Percentiles rank a stretch among this genome's conserved stretches.
phyloP scores from a whole-genome alignment of 2,113 vertebrate species.

The Platysteira castanea region DNA sequence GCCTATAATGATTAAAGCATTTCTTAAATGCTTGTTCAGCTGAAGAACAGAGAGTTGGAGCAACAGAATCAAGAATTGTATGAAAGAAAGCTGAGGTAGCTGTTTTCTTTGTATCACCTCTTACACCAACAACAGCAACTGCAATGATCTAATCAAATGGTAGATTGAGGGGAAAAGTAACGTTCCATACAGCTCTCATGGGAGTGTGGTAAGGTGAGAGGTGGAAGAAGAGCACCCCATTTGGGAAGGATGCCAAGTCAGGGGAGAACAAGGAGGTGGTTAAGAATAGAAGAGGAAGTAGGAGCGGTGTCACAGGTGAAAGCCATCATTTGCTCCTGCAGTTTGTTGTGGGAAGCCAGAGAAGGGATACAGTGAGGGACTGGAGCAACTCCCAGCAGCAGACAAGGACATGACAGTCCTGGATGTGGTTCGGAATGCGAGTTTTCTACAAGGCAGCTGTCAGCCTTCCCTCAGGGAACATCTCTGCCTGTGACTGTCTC shows the following conservation, averaged over 20 bases:
- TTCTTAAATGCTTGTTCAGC: background rate
- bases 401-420: background rate
- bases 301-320: background rate
- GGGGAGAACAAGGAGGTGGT: background rate
- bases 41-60: background rate
- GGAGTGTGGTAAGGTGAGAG: background rate
- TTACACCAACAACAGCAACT: background rate
- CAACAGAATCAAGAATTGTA: background rate
- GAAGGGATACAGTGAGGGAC: background rate
- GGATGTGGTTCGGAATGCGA: background rate
- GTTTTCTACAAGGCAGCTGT: background rate
- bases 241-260: background rate
- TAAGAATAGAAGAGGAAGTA: background rate
- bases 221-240: background rate
- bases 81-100: background rate
- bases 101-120: background rate
- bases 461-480: background rate
- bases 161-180: background rate
- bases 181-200: fast-evolving
- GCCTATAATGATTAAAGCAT: background rate
- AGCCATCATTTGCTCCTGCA: background rate
- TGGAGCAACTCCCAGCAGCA: background rate
- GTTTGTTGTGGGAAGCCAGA: background rate
- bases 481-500: background rate
- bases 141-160: background rate